phyloP scores from a whole-genome alignment of 2,888 invertebrate species.

The Leptopilina myrica region DNA sequence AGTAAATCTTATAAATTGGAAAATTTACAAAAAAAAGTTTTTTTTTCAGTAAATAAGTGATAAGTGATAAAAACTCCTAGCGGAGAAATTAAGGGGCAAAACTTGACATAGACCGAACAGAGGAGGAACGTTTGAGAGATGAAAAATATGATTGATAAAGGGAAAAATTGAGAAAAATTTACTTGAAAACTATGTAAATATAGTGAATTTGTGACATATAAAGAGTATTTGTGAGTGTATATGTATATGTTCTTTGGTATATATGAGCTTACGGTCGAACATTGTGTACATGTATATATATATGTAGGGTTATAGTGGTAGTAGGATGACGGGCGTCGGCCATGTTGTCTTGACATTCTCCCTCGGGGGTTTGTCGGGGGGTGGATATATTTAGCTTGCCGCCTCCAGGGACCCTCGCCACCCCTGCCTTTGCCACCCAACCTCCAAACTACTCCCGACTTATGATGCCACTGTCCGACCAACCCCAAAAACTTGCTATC shows the following conservation, averaged over 20 bases:
- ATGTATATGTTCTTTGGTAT: constrained; percentile 65
- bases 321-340: constrained; percentile 76
- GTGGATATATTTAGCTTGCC: constrained; percentile 77
- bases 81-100: not conserved
- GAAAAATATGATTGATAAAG: not conserved
- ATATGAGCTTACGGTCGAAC: constrained; percentile 56
- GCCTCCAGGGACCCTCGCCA: constrained; percentile 74
- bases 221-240: constrained; percentile 35
- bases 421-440: constrained; percentile 63
- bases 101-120: no score
- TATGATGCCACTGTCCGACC: constrained; percentile 74
- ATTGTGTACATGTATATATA: constrained; percentile 66
- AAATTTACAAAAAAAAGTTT: no score
- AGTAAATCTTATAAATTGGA: no score
- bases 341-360: constrained; percentile 77
- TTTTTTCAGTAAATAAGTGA: no score
- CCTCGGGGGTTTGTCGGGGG: constrained; percentile 72
- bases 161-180: constrained; percentile 10
- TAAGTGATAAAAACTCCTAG: no score
- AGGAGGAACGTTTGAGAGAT: no score
- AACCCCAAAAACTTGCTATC: constrained; percentile 66
- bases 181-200: not conserved
- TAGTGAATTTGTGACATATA: constrained; percentile 26
- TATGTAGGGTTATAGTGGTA: constrained; percentile 56
- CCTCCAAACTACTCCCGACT: constrained; percentile 73